phyloP scores from a whole-genome alignment of 2,797 vertebrate genomes.

The Falco novaeseelandiae region DNA sequence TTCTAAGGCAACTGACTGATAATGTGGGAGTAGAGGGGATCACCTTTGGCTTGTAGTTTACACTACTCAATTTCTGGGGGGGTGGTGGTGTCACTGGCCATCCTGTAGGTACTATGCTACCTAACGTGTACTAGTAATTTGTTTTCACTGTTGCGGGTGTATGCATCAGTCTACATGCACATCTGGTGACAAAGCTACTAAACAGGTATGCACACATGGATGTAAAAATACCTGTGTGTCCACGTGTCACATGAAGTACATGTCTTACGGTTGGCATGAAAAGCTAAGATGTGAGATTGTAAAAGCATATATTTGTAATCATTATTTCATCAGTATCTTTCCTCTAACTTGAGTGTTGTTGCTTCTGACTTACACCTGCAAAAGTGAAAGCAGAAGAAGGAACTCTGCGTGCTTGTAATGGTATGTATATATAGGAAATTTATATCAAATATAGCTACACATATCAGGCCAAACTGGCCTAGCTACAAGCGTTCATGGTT shows the following conservation, averaged over 20 bases:
- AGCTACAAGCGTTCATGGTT: not conserved
- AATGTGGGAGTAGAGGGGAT: fast-evolving
- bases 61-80: fast-evolving
- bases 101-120: too few relatives aligned
- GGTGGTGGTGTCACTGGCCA: not conserved
- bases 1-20: not conserved
- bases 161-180: fast-evolving
- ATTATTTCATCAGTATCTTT: not conserved
- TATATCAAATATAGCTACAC: not conserved
- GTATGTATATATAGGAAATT: not conserved
- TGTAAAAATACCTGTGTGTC: fast-evolving
- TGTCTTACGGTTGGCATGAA: not conserved
- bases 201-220: fast-evolving
- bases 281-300: not conserved
- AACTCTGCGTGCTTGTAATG: not conserved
- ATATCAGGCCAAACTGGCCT: not conserved
- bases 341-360: not conserved
- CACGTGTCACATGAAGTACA: fast-evolving
- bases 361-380: slow-evolving; percentile 49
- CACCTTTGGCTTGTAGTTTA: not conserved
- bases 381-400: slow-evolving; percentile 63
- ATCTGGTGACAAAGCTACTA: not conserved
- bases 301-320: not conserved
- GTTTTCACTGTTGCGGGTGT: not conserved
- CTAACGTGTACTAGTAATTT: fast-evolving